Evolutionary conservation across 2,113 vertebrate genomes (phyloP).

Genomic region (Megaceryle maxima): DNA sequence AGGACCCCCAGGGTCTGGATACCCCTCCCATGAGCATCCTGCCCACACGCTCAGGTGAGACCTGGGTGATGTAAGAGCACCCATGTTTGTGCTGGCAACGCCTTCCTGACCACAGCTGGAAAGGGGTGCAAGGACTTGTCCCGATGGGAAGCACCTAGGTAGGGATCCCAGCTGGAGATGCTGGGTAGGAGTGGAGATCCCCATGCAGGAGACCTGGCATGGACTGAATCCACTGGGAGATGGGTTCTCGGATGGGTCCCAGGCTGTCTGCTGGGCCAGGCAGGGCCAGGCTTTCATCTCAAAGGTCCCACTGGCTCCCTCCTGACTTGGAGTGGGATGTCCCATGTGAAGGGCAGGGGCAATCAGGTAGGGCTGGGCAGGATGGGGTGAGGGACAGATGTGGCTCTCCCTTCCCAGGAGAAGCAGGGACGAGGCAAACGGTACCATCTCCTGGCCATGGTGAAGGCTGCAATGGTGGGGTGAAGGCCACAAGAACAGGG

Average conservation of each 20-base stretch:
- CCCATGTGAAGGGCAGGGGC: not conserved
- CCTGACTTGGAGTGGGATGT: not conserved
- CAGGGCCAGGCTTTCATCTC: not conserved
- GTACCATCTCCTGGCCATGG: not conserved
- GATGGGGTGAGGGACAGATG: too few relatives aligned
- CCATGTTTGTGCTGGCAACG: accelerated
- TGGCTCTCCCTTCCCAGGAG: not conserved
- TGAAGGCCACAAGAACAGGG: accelerated
- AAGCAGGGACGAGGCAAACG: not conserved
- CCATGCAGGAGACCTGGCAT: not conserved
- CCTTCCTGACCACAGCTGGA: not conserved
- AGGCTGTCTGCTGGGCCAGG: not conserved
- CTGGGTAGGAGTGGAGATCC: not conserved
- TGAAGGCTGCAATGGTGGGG: not conserved
- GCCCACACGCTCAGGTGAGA: accelerated
- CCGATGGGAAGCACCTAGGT: not conserved
- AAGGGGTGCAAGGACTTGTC: not conserved
- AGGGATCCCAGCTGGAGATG: not conserved
- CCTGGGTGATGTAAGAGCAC: not conserved
- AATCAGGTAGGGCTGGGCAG: not conserved
- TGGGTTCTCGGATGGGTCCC: not conserved
- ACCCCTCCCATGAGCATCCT: not conserved
- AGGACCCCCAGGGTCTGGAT: not conserved
- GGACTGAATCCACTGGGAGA: accelerated
- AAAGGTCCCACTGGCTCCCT: not conserved